phyloP scores from a whole-genome alignment of 2,888 invertebrate species.

The Trachelus tabidus region DNA sequence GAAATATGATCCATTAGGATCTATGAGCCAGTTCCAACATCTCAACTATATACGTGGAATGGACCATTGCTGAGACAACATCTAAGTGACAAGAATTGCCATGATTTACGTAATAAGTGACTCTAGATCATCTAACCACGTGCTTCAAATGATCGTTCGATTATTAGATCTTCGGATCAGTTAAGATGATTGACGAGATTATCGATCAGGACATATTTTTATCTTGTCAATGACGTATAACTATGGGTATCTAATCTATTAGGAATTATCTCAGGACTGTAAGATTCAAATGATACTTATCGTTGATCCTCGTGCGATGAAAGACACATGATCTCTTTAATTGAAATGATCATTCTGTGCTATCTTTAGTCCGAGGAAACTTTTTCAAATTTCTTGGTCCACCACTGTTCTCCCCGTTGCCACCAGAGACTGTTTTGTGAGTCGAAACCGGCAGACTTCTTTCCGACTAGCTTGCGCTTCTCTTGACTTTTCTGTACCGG shows the following conservation, averaged over 20 bases:
- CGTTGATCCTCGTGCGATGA: not conserved
- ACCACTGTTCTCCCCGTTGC: constrained; percentile 2
- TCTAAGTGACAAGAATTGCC: constrained; percentile 48
- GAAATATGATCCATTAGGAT: constrained; percentile 24
- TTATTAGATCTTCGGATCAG: not conserved
- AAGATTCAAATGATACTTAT: not conserved
- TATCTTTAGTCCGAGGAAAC: constrained; percentile 53
- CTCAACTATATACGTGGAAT: not conserved
- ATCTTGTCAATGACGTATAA: not conserved
- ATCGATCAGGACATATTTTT: not conserved
- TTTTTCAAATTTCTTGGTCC: constrained; percentile 50
- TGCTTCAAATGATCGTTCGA: not conserved
- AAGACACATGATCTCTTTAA: not conserved
- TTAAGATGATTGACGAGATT: not conserved
- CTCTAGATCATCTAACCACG: not conserved
- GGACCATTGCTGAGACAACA: constrained; percentile 32
- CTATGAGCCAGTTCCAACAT: not conserved
- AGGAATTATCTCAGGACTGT: not conserved
- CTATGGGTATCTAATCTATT: not conserved
- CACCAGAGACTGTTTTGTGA: constrained; percentile 29
- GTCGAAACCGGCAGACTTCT: constrained; percentile 7
- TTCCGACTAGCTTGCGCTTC: not conserved
- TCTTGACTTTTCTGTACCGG: not conserved
- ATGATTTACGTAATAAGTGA: not conserved
- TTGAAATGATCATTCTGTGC: constrained; percentile 23